A percentile compares a stretch with the other conserved stretches of the same genome.
Evolutionary conservation across 2,888 invertebrate genomes (phyloP).

Genomic region (Sicus ferrugineus): DNA sequence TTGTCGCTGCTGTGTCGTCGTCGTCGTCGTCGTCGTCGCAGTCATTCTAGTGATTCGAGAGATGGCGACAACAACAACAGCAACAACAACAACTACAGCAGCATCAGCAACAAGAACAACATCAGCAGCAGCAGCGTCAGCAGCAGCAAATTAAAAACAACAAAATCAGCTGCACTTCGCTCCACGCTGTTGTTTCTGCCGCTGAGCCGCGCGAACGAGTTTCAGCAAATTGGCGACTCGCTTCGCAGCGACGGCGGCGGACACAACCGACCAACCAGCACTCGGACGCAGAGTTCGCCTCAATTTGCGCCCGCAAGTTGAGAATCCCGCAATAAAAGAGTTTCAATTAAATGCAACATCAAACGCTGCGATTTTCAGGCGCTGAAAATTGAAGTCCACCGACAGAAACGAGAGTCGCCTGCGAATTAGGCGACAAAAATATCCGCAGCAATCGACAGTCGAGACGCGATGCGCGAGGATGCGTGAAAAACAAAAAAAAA

Average conservation of each 20-base stretch:
- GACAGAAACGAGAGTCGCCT: no score
- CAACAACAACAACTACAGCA: constrained; percentile 19
- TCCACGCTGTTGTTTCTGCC: constrained; percentile 30
- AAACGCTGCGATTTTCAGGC: background rate
- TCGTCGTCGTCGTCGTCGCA: constrained; percentile 38
- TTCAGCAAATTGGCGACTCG: constrained; percentile 19
- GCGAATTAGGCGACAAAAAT: no score
- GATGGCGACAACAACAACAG: constrained; percentile 37
- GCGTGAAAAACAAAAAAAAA: no score
- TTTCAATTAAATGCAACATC: background rate
- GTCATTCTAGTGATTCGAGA: constrained; percentile 44
- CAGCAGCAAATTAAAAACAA: constrained; percentile 30
- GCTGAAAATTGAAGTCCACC: no score
- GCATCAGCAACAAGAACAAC: background rate
- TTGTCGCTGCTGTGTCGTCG: constrained; percentile 14
- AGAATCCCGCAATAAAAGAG: background rate
- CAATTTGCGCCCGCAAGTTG: background rate
- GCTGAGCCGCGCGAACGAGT: constrained; percentile 22
- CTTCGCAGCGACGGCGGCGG: constrained; percentile 24
- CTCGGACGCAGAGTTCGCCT: no score
- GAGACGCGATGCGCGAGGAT: no score
- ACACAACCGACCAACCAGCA: background rate
- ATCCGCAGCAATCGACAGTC: no score
- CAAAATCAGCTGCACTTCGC: constrained; percentile 24
- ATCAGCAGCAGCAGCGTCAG: constrained; percentile 1